Evolutionary conservation across 2,888 invertebrate genomes (phyloP).

Genomic region (Cantharis lateralis): DNA sequence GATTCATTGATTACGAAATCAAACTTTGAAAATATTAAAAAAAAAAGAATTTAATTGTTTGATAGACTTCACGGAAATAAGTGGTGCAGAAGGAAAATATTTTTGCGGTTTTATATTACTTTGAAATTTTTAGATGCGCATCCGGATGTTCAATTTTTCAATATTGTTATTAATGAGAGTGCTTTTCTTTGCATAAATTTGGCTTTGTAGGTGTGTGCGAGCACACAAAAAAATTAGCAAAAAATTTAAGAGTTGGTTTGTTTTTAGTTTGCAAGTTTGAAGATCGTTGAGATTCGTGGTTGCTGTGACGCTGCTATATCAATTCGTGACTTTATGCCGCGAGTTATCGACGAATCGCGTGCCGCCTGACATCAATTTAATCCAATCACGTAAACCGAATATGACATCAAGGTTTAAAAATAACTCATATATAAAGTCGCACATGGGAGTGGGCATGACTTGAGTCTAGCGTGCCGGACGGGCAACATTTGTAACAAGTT

Average conservation of each 20-base stretch:
- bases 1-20: background rate
- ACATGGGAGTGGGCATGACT: conserved; percentile 51
- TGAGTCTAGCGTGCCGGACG: conserved; percentile 52
- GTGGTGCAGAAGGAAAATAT: background rate
- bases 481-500: conserved; percentile 42
- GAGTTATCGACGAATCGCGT: conserved; percentile 44
- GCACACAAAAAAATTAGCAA: background rate
- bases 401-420: conserved; percentile 54
- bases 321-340: conserved; percentile 42
- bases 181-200: background rate
- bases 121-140: background rate
- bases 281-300: background rate
- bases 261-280: background rate
- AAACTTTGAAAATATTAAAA: background rate
- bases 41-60: background rate
- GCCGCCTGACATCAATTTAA: conserved; percentile 45
- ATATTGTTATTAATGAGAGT: background rate
- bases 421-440: conserved; percentile 50
- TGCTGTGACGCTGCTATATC: conserved; percentile 39
- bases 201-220: background rate
- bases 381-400: conserved; percentile 41
- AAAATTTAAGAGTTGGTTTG: background rate
- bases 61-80: background rate
- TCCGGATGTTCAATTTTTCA: background rate
- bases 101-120: background rate